phyloP scores from a whole-genome alignment of 2,797 vertebrate genomes.

The Alcedo atthis region DNA sequence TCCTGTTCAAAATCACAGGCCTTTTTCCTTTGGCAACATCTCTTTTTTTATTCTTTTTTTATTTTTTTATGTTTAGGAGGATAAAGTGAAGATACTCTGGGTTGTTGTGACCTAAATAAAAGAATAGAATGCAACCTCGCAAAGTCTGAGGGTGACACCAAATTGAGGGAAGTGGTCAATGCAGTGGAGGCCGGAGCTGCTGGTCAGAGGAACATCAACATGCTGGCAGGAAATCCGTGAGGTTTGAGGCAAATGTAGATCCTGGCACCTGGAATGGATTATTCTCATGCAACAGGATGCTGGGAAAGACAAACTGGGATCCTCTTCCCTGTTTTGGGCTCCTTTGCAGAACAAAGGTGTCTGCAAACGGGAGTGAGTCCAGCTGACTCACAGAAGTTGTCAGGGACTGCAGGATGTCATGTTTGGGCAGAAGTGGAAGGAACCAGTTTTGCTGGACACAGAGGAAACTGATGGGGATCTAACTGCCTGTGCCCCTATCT shows the following conservation, averaged over 20 bases:
- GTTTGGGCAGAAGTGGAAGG: background rate
- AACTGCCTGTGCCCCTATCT: background rate
- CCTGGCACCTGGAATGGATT: background rate
- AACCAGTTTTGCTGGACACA: background rate
- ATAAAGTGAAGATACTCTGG: background rate
- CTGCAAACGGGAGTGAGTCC: background rate
- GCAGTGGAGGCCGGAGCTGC: background rate
- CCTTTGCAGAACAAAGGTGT: background rate
- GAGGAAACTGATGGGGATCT: background rate
- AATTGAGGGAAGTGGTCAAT: background rate
- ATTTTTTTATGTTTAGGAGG: background rate
- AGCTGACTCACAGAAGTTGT: background rate
- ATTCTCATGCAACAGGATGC: background rate
- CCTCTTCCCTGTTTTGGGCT: background rate
- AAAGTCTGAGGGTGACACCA: background rate
- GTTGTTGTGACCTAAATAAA: background rate
- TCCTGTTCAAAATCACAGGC: background rate
- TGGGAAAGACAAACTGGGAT: background rate
- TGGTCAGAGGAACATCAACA: background rate
- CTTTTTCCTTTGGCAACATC: background rate
- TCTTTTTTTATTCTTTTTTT: background rate
- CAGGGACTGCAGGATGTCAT: background rate
- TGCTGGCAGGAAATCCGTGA: background rate
- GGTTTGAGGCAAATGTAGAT: background rate
- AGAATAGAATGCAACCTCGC: background rate